These are phyloP conservation scores for Orthosia cruda DNA, from an alignment of 2,888 invertebrate species.

Conservation along the genomic window DNA sequence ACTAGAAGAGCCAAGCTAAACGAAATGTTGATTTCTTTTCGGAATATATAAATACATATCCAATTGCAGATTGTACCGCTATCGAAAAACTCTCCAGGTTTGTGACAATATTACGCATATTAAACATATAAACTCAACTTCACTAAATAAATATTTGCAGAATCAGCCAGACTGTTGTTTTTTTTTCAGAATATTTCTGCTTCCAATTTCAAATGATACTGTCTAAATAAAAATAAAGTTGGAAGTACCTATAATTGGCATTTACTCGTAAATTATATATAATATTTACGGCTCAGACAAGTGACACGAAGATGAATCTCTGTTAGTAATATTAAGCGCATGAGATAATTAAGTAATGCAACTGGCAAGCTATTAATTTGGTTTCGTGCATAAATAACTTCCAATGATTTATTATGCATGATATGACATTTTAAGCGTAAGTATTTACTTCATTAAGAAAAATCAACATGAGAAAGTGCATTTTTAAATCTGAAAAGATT, in stretches of 20 bases:
- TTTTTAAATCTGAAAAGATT: neutral
- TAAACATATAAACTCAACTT: too few relatives aligned
- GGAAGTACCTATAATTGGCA: neutral
- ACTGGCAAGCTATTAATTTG: slow-evolving; percentile 12
- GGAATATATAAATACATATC: neutral
- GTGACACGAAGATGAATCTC: slow-evolving; percentile 16
- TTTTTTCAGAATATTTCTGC: neutral
- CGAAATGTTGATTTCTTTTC: neutral
- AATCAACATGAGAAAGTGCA: neutral
- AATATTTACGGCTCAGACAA: neutral
- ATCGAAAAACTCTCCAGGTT: too few relatives aligned
- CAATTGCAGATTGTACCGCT: too few relatives aligned
- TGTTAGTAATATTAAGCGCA: slow-evolving; percentile 30
- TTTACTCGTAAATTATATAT: neutral
- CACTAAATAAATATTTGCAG: too few relatives aligned
- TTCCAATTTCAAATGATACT: neutral
- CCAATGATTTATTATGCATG: slow-evolving; percentile 5
- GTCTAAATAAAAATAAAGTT: neutral
- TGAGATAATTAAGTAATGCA: slow-evolving; percentile 13
- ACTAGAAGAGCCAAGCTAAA: neutral
- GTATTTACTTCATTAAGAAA: neutral
- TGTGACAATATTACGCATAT: too few relatives aligned
- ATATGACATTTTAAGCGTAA: neutral
- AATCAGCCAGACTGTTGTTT: neutral
- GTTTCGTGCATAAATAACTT: slow-evolving; percentile 6